Percentiles rank a stretch among this genome's conserved stretches.
These are phyloP conservation scores for Pterostichus niger DNA, from an alignment of 2,888 invertebrate species.

Conservation along the genomic window DNA sequence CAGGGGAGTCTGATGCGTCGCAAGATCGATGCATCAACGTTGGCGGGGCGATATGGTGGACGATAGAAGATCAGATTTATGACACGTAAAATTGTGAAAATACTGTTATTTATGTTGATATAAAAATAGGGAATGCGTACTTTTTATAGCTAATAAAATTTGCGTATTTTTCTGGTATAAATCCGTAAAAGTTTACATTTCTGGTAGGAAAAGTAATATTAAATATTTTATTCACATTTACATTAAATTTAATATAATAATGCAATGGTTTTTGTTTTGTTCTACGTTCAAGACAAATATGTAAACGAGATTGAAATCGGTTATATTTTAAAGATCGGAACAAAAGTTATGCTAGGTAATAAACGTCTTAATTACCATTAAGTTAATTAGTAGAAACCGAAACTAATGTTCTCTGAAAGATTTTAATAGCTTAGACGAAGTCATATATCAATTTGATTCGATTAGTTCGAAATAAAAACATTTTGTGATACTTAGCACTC, in stretches of 20 bases:
- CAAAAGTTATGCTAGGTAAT: slow-evolving; percentile 12
- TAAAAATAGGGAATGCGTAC: slow-evolving; percentile 61
- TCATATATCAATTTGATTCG: slow-evolving; percentile 57
- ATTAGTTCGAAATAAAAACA: slow-evolving; percentile 43
- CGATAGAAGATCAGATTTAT: slow-evolving; percentile 63
- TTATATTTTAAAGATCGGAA: neutral
- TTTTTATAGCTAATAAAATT: slow-evolving; percentile 62
- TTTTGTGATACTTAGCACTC: slow-evolving; percentile 30
- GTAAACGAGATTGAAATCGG: slow-evolving; percentile 11
- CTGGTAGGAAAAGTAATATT: neutral
- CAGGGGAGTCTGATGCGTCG: slow-evolving; percentile 3
- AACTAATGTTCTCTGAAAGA: slow-evolving; percentile 38
- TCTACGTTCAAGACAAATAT: neutral
- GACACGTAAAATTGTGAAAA: slow-evolving; percentile 67
- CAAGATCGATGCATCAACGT: slow-evolving; percentile 8
- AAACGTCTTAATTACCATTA: slow-evolving; percentile 49
- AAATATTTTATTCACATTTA: slow-evolving; percentile 1
- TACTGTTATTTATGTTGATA: slow-evolving; percentile 63
- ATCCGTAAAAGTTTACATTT: slow-evolving; percentile 58
- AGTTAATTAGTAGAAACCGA: slow-evolving; percentile 51
- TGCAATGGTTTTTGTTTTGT: neutral
- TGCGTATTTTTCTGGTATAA: slow-evolving; percentile 53
- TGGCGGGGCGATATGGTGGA: slow-evolving; percentile 37
- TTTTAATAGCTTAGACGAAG: slow-evolving; percentile 38
- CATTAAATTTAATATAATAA: slow-evolving; percentile 5